Conservation (phyloP, 2,797 vertebrate species). For the Chelon labrosus region DNA sequence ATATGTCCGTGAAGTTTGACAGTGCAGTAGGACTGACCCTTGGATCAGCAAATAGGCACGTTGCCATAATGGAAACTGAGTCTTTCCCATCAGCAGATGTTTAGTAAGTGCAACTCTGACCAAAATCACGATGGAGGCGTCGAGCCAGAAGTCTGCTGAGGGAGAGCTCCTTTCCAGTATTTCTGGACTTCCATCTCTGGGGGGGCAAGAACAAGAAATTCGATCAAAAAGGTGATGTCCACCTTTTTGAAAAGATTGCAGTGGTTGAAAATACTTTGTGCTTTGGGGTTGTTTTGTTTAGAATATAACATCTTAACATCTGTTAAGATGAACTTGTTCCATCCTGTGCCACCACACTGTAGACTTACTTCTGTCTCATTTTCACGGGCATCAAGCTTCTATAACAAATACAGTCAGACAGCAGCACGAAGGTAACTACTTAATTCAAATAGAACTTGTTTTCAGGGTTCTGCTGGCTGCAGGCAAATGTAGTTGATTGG, state of each 20-base stretch:
- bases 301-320: too few species aligned
- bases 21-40: slow-evolving; percentile 25
- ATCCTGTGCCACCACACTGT: background rate
- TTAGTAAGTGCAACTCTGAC: slow-evolving; percentile 31
- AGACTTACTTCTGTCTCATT: background rate
- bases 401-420: slow-evolving; percentile 4
- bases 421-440: slow-evolving; percentile 4
- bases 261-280: background rate
- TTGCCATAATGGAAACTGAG: slow-evolving; percentile 40
- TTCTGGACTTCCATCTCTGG: slow-evolving; percentile 2
- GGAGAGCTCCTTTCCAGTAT: background rate
- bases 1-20: slow-evolving; percentile 33
- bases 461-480: background rate
- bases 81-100: slow-evolving; percentile 55
- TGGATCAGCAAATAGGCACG: slow-evolving; percentile 46
- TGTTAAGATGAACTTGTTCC: too few species aligned
- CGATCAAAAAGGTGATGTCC: slow-evolving; percentile 18
- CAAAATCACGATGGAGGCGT: slow-evolving; percentile 37
- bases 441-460: slow-evolving; percentile 13
- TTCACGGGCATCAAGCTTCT: background rate
- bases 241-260: slow-evolving; percentile 1
- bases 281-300: too few species aligned
- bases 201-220: slow-evolving; percentile 20
- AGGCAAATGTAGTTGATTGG: background rate
- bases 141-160: slow-evolving; percentile 42